Evolutionary conservation across 1,140 invertebrate species (phyloP), one percentile per base, ranked within the genome.

Genomic region (Cherax quadricarinatus): DNA sequence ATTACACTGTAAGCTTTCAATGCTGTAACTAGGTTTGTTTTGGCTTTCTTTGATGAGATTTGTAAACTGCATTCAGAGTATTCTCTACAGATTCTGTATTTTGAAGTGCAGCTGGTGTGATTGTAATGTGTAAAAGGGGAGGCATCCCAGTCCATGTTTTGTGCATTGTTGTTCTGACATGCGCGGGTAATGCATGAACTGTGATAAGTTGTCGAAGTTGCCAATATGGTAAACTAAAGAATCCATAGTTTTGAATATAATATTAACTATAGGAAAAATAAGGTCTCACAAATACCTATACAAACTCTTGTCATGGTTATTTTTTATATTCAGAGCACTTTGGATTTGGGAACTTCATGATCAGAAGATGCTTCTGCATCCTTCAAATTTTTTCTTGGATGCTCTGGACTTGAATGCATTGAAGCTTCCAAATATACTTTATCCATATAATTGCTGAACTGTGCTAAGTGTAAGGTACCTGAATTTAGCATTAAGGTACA

Each of bases 391-490:
- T 85, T 62, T 62, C 62, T 62, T 12, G 62, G 79, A 81, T 18
- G 84, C 30, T 75, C 12, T 75, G 49, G 60, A 73, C 30, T 53
- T n/a, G 48, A 62, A 81, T 82, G 79, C 79, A 82, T 78, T 88
- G 87, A 88, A 88, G 87, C 87, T 88, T 88, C 87, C 87, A 88
- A 88, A 88, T 62, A 80, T 88, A 66, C 78, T 49, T 88, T 88
- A 80, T 66, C 87, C 60, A 66, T 82, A 81, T 81, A 82, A 81
- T 62, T 70, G 62, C 83, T 75, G 83, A 85, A 90, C 66, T 90
- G 89, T 90, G 89, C 89, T 90, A 90, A 90, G 75, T 90, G 89
- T 90, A 85, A 90, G 89, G 89, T 90, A 90, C 89, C 89, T 90
- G 89, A 90, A 84, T 90, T 81, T 90, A 90, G 89, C 89, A 85